Evolutionary conservation across 2,888 invertebrate genomes (phyloP).

Genomic region (Eupithecia abbreviata): DNA sequence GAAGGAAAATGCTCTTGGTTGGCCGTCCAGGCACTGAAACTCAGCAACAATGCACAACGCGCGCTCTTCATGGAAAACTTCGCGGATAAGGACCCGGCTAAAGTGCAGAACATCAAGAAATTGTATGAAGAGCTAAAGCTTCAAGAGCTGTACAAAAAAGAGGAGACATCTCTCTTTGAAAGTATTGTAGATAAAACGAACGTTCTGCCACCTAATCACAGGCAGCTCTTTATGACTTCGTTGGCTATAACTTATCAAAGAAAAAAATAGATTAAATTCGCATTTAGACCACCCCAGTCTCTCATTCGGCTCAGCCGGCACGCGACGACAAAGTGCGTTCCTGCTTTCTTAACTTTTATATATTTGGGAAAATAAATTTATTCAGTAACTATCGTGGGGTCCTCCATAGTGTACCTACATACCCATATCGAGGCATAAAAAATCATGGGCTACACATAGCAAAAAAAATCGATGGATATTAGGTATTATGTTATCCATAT

Average conservation of each 20-base stretch:
- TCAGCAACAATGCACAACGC: conserved; percentile 1
- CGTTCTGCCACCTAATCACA: not conserved
- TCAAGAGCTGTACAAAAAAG: not conserved
- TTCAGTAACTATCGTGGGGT: too few species aligned
- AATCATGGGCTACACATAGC: too few species aligned
- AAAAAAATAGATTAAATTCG: not conserved
- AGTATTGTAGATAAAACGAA: not conserved
- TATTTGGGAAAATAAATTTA: too few species aligned
- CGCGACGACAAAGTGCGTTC: too few species aligned
- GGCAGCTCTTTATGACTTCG: not conserved
- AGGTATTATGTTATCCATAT: too few species aligned
- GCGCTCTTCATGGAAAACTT: conserved; percentile 1
- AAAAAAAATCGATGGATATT: not conserved
- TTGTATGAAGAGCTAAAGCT: conserved; percentile 9
- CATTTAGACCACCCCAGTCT: not conserved
- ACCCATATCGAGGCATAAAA: too few species aligned
- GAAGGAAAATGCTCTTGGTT: conserved; percentile 10
- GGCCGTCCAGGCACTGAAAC: not conserved
- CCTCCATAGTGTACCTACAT: too few species aligned
- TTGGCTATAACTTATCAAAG: not conserved
- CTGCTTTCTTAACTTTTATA: too few species aligned
- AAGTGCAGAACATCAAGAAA: not conserved
- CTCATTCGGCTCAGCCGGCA: too few species aligned
- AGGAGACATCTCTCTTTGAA: not conserved
- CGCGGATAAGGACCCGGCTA: not conserved